Conservation (phyloP, 2,888 invertebrate species). For the Mantis religiosa region DNA sequence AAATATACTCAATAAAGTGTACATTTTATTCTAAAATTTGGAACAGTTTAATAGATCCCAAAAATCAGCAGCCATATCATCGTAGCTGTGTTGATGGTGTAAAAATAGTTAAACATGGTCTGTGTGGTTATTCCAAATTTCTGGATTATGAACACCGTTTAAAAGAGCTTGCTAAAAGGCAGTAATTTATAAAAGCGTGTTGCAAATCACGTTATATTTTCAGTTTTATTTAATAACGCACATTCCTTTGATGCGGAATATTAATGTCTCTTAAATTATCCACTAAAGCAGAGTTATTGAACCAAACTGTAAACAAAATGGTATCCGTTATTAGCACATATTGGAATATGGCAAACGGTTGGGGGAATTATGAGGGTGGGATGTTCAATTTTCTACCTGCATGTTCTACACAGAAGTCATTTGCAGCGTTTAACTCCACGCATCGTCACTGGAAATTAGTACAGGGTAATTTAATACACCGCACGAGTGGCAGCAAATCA, state of each 20-base stretch:
- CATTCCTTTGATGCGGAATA: neutral
- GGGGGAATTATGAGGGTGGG: neutral
- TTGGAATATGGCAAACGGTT: neutral
- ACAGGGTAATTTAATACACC: neutral
- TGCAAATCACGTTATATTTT: neutral
- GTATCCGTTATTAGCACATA: neutral
- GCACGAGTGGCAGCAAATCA: neutral
- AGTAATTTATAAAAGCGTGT: neutral
- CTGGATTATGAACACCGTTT: too few relatives aligned
- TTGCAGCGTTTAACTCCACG: neutral
- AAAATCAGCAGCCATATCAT: too few relatives aligned
- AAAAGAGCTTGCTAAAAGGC: neutral
- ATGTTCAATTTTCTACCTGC: neutral
- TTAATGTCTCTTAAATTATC: neutral
- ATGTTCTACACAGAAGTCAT: neutral
- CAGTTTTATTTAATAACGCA: neutral
- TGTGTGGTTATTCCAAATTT: too few relatives aligned
- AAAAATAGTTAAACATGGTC: too few relatives aligned
- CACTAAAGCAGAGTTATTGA: neutral
- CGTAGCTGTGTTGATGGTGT: too few relatives aligned
- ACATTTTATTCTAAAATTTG: too few relatives aligned
- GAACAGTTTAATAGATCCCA: too few relatives aligned
- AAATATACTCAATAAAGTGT: too few relatives aligned
- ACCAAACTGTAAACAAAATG: neutral
- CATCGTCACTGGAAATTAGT: too few relatives aligned